Evolutionary conservation across 1,140 invertebrate species (phyloP), one percentile per base, ranked within the genome.

Genomic region (Lepidurus couesii): DNA sequence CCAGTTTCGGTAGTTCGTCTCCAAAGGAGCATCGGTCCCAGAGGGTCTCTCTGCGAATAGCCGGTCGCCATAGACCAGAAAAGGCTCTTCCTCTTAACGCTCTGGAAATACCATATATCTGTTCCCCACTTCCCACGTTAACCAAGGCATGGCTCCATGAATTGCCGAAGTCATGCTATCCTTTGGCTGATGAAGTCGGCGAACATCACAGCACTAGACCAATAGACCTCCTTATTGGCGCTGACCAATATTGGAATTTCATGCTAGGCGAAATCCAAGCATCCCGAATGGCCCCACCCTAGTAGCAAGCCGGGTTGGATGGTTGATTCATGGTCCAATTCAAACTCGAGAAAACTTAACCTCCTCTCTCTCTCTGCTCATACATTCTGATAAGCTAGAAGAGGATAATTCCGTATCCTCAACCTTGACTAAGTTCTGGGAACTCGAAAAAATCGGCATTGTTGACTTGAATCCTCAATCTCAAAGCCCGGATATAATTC

Each of bases 201-300:
- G n/a, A 42, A 44, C 43, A 34, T 10, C 26, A 34, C 1, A 75
- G 74, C 74, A 16, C 24, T n/a, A 34, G 16, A 34, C 13, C n/a
- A 21, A 75, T 75, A 24, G 74, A 75, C 42, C 74, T 75, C 42
- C 74, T 75, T 13, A 75, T 75, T 34, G 74, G 74, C 11, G 24
- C 16, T 21, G 74, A 75, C 11, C 26, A 75, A 13, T 42, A 76
- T 26, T 44, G 10, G n/a, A 5, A 21, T 21, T 24, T 42, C 13
- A 21, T 42, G 42, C 13, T 21, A 10, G 75, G 7, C 21, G 75
- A 34, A 11, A 34, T 21, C 26, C n/a, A 34, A 10, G n/a, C 26
- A 42, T 76, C 21, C n/a, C 34, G n/a, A 10, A 76, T 21, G 75
- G 42, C 42, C 75, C 42, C n/a, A 21, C 42, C 9, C 26, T 44